Evolutionary conservation across 2,113 vertebrate genomes (phyloP).

Genomic region (Aix galericulata): DNA sequence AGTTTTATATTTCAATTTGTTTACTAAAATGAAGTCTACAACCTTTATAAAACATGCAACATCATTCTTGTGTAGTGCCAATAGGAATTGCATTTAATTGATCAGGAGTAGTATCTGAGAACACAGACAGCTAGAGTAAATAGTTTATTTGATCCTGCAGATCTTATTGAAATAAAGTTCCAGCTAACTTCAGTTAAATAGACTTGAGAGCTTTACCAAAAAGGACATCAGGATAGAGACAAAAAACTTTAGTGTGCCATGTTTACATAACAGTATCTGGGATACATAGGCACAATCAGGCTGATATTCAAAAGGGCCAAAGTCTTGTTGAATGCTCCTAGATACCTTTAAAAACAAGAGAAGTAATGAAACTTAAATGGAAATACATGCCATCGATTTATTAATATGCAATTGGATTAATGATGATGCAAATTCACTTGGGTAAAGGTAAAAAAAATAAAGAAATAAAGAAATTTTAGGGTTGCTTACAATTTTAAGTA

Average conservation of each 20-base stretch:
- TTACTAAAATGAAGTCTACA: not conserved
- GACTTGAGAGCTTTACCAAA: not conserved
- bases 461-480: not conserved
- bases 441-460: not conserved
- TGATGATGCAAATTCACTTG: not conserved
- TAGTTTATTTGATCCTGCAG: not conserved
- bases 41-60: not conserved
- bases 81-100: not conserved
- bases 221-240: not conserved
- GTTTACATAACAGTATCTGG: not conserved
- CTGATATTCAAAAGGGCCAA: not conserved
- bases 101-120: not conserved
- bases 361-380: not conserved
- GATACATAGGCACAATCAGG: not conserved
- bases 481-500: slow-evolving; percentile 36
- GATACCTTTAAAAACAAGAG: not conserved
- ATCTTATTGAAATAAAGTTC: not conserved
- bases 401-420: not conserved
- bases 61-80: not conserved
- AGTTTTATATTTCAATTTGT: not conserved
- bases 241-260: not conserved
- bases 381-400: not conserved
- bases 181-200: not conserved
- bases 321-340: not conserved
- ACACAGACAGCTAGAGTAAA: not conserved